Conservation (phyloP, 53 echinoderm and acorn worm genomes). For the Holothuria scabra region DNA sequence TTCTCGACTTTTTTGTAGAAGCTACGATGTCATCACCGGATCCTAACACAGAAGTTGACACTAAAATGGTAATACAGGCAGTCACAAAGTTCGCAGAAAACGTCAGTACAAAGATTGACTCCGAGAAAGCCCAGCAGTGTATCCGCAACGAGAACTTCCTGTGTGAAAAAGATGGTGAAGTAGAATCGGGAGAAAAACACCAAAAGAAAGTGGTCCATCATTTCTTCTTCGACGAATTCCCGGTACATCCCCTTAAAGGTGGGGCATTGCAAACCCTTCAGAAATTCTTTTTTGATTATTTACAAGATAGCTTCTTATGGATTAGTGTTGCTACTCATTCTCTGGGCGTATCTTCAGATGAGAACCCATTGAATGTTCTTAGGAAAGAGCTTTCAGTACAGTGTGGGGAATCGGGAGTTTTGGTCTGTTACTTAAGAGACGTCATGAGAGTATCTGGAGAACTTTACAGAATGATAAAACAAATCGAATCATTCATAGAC, state of each 20-base stretch:
- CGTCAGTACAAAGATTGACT: background rate
- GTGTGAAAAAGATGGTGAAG: too few relatives aligned
- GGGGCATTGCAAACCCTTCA: background rate
- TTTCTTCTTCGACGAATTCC: constrained; percentile 45
- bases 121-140: too few relatives aligned
- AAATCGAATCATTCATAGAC: constrained; percentile 11
- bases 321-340: constrained; percentile 37
- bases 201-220: constrained; percentile 1
- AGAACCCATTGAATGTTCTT: background rate
- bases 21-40: background rate
- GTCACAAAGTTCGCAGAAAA: background rate
- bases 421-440: background rate
- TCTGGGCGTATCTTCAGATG: constrained; percentile 2
- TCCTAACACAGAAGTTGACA: background rate
- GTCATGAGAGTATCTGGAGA: constrained; percentile 21
- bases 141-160: too few relatives aligned
- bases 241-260: constrained; percentile 11
- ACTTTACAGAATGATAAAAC: background rate
- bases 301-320: background rate
- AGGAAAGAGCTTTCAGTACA: background rate
- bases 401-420: background rate
- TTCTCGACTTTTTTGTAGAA: background rate
- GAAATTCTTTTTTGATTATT: background rate
- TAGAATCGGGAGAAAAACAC: too few relatives aligned
- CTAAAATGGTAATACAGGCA: background rate